Conservation (phyloP, 1,140 invertebrate genomes). For the Campoletis sonorensis region DNA sequence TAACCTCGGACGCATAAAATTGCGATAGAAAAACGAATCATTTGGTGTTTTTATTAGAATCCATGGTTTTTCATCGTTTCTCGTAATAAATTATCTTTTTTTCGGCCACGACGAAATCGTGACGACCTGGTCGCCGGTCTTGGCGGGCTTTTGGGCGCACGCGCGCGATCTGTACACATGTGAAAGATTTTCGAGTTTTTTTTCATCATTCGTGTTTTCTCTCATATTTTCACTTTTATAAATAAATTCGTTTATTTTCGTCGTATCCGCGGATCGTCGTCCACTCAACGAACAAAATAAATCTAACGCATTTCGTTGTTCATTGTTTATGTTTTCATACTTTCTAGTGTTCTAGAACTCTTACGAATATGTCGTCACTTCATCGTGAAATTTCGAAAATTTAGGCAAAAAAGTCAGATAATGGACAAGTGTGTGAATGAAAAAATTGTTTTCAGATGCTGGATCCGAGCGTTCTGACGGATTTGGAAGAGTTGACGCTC, state of each 20-base stretch:
- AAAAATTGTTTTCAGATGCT: conserved; percentile 69
- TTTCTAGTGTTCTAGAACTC: too few relatives aligned
- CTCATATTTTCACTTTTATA: conserved; percentile 28
- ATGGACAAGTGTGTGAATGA: neutral
- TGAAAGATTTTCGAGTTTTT: neutral
- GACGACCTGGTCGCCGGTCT: conserved; percentile 55
- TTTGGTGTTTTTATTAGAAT: too few relatives aligned
- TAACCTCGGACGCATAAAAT: too few relatives aligned
- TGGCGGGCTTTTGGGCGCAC: conserved; percentile 73
- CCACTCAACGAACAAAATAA: too few relatives aligned
- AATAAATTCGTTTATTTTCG: too few relatives aligned
- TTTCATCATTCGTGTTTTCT: neutral
- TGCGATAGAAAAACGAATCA: too few relatives aligned
- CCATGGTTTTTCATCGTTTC: too few relatives aligned
- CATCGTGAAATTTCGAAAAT: too few relatives aligned
- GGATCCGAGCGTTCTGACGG: conserved; percentile 78
- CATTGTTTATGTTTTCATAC: too few relatives aligned
- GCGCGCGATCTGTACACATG: conserved; percentile 55
- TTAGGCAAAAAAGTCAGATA: conserved; percentile 21
- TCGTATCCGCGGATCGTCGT: too few relatives aligned
- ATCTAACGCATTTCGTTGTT: too few relatives aligned
- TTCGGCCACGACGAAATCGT: conserved; percentile 38
- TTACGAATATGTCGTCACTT: too few relatives aligned
- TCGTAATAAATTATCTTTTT: neutral
- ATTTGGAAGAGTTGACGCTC: conserved; percentile 83